phyloP scores from a whole-genome alignment of 1,140 invertebrate genomes.

The Papilio dardanus region DNA sequence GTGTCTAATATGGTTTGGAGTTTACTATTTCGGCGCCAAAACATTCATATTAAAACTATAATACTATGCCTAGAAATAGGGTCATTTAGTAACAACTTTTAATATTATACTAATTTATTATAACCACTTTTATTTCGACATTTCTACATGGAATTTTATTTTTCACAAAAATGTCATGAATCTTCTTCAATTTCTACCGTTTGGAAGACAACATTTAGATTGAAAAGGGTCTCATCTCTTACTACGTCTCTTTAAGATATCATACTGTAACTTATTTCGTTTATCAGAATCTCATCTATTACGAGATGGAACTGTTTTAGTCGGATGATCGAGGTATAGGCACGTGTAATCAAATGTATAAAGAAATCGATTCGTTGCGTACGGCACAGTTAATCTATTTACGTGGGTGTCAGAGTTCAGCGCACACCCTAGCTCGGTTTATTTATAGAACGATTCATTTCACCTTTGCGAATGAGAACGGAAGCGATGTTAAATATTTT shows the following conservation, averaged over 20 bases:
- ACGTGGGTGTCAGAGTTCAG: conserved; percentile 58
- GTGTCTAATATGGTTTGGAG: background rate
- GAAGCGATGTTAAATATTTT: conserved; percentile 39
- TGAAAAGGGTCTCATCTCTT: background rate
- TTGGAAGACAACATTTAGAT: background rate
- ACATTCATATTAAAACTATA: background rate
- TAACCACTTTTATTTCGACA: too few relatives aligned
- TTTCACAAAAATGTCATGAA: background rate
- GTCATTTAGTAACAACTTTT: background rate
- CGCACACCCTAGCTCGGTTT: conserved; percentile 48
- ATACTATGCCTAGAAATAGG: background rate
- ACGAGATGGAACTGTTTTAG: too few relatives aligned
- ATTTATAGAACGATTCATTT: conserved; percentile 51
- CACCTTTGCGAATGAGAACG: conserved; percentile 42
- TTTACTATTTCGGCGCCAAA: background rate
- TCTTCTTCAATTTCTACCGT: background rate
- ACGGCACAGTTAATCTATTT: conserved; percentile 45
- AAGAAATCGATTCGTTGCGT: conserved; percentile 18
- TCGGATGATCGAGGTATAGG: background rate
- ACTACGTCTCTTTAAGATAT: background rate
- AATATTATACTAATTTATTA: background rate
- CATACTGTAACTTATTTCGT: background rate
- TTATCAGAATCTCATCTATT: too few relatives aligned
- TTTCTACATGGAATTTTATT: too few relatives aligned
- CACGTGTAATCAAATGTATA: conserved; percentile 17